phyloP scores from a whole-genome alignment of 2,888 invertebrate genomes.

The Apeira syringaria region DNA sequence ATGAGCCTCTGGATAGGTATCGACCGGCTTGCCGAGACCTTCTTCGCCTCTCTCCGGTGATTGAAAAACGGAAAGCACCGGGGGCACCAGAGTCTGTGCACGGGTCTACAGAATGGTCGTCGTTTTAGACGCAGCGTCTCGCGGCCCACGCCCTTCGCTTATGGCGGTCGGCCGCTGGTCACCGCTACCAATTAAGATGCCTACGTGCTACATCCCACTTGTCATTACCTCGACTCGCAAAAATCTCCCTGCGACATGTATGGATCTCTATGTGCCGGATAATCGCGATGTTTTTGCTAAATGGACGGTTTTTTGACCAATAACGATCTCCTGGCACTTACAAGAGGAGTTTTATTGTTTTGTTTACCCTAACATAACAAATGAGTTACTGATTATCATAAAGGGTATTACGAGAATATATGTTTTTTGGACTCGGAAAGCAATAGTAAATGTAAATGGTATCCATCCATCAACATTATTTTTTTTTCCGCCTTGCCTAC shows the following conservation, averaged over 20 bases:
- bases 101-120: slow-evolving; percentile 48
- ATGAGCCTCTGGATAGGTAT: slow-evolving; percentile 38
- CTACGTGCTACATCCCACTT: slow-evolving; percentile 78
- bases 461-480: too few species aligned
- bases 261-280: slow-evolving; percentile 40
- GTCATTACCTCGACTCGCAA: slow-evolving; percentile 63
- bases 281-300: slow-evolving; percentile 32
- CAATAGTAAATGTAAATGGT: too few species aligned
- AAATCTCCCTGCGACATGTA: slow-evolving; percentile 66
- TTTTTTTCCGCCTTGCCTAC: too few species aligned
- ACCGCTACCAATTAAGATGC: slow-evolving; percentile 78
- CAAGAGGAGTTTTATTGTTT: slow-evolving; percentile 17
- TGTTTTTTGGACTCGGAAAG: too few species aligned
- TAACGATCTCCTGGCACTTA: slow-evolving; percentile 16
- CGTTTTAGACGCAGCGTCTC: slow-evolving; percentile 68
- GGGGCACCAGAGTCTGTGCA: slow-evolving; percentile 34
- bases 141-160: slow-evolving; percentile 71
- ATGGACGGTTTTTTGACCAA: slow-evolving; percentile 32
- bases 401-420: too few species aligned
- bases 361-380: slow-evolving; percentile 10
- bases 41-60: slow-evolving; percentile 30
- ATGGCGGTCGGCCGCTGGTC: slow-evolving; percentile 73
- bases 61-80: slow-evolving; percentile 7
- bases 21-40: slow-evolving; percentile 46
- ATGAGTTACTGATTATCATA: too few species aligned